Evolutionary conservation across 1,140 invertebrate genomes (phyloP).

Genomic region (Conus betulinus): DNA sequence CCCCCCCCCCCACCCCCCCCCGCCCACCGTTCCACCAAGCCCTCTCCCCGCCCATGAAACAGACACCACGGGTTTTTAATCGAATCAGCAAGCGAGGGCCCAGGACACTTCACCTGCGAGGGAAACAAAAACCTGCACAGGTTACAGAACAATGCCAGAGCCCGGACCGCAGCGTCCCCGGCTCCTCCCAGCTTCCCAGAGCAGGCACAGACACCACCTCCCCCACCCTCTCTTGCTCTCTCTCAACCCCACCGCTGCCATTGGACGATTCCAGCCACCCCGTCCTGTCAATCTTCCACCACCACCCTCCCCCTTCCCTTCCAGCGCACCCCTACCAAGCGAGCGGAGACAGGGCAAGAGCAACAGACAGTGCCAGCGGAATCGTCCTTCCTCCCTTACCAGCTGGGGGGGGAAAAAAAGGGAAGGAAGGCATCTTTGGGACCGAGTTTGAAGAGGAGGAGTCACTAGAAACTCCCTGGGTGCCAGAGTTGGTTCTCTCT

Average conservation of each 20-base stretch:
- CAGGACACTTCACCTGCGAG: no score
- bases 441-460: background rate
- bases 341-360: background rate
- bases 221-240: no score
- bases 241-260: background rate
- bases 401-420: background rate
- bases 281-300: conserved; percentile 1
- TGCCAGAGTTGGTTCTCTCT: background rate
- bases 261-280: background rate
- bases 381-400: background rate
- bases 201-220: no score
- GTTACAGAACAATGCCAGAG: background rate
- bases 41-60: no score
- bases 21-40: no score
- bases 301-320: background rate
- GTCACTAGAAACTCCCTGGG: background rate
- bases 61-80: no score
- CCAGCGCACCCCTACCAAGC: background rate
- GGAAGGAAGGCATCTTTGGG: background rate
- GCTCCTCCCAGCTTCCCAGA: no score
- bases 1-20: no score
- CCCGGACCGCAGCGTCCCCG: no score
- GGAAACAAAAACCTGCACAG: no score
- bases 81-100: no score
- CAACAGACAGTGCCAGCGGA: background rate